Evolutionary conservation across 2,888 invertebrate genomes (phyloP).

Genomic region (Acleris holmiana): DNA sequence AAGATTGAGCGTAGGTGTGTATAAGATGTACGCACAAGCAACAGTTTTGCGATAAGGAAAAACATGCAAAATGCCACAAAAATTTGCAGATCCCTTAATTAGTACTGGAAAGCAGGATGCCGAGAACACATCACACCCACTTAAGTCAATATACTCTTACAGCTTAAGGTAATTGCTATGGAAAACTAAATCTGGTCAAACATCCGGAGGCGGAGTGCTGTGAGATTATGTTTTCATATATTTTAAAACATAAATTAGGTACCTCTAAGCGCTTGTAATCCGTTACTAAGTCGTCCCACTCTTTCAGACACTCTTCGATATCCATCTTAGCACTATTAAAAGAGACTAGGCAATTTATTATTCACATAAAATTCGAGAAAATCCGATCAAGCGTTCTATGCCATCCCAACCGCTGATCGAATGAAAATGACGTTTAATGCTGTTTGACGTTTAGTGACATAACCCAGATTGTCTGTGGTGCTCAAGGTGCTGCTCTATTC

Average conservation of each 20-base stretch:
- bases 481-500: not conserved
- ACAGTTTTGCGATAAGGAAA: not conserved
- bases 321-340: slow-evolving; percentile 72
- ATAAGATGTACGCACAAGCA: not conserved
- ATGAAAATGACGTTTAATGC: slow-evolving; percentile 33
- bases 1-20: slow-evolving; percentile 2
- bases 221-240: slow-evolving; percentile 35
- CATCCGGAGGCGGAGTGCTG: slow-evolving; percentile 30
- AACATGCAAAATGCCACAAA: not conserved
- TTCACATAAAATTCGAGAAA: slow-evolving; percentile 40
- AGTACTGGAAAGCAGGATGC: not conserved
- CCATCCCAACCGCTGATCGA: slow-evolving; percentile 36
- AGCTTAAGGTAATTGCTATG: slow-evolving; percentile 26
- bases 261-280: slow-evolving; percentile 94
- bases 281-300: slow-evolving; percentile 91
- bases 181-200: slow-evolving; percentile 27
- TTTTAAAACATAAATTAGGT: slow-evolving; percentile 45
- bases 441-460: slow-evolving; percentile 29
- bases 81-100: not conserved
- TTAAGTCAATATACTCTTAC: slow-evolving; percentile 9
- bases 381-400: slow-evolving; percentile 27
- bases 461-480: slow-evolving; percentile 23
- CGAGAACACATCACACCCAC: slow-evolving; percentile 2
- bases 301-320: slow-evolving; percentile 86
- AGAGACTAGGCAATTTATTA: slow-evolving; percentile 34